Evolutionary conservation across 2,888 invertebrate genomes (phyloP), one percentile per base, ranked within the genome.

Genomic region (Sarcophaga subvicina): DNA sequence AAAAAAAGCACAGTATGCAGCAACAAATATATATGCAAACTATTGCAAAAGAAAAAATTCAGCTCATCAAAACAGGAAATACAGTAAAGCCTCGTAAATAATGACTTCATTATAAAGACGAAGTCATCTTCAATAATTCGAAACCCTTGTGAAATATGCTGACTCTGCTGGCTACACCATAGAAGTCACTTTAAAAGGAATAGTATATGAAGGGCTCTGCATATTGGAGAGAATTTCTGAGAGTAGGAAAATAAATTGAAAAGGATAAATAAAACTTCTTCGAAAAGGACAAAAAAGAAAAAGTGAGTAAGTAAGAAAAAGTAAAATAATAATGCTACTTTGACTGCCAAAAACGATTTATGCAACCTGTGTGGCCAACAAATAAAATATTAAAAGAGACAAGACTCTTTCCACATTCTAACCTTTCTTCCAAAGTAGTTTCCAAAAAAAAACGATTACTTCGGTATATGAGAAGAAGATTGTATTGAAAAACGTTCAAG

Each of bases 301-400:
- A 70, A 17, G 6, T n/a, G 25, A 78, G 37, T 54, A 78, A 78
- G 47, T 66, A 72, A 66, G 64, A 80, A 64, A 73, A n/a, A 75
- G 69, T 37, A 69, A 45, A 76, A 80, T 76, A 79, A 71, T 79
- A 63, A 71, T 80, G 73, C 84, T 71, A 84, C 79, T 75, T 45
- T 71, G 79, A 71, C 64, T 84, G 84, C 84, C 84, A 84, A 84
- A 75, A 84, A 80, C 80, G 84, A 80, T 84, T 84, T 84, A 80
- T 80, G 80, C 70, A 84, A 84, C 84, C 80, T 80, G 80, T 84
- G 84, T 66, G 84, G 66, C 84, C 64, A 84, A 80, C 25, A 76
- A 75, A 76, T 80, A 71, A 80, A 76, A 84, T 84, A 75, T 84
- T 76, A 76, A 75, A 69, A 80, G 47, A 70, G 63, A 83, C 70